Base-by-base conservation (phyloP, 2,888 invertebrate genomes). In the Slavum lentiscoides region DNA sequence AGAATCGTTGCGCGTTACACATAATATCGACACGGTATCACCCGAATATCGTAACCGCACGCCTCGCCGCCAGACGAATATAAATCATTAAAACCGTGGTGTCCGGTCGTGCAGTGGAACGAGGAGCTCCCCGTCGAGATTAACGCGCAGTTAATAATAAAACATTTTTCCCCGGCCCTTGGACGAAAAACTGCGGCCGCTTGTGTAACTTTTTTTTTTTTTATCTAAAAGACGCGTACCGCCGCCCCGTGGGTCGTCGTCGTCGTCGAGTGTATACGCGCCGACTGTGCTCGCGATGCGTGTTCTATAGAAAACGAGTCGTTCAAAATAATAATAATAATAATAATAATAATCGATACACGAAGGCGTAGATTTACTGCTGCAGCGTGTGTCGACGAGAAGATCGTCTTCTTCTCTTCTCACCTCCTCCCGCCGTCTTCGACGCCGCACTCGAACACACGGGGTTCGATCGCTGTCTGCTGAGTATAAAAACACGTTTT, bases 361-460 rank as follows among this genome's bases (percentile, higher is more conserved):
- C 72, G 72, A 80, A 80, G 80, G 80, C 80, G 80, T 80, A 80
- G 80, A 80, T 80, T 80, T 80, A 80, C 80, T 64, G 70, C 64
- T 37, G 53, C 61, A 9, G 43, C 43, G 43, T 9, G 43, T 7
- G 43, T 30, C 30, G 30, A 30, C 30, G 30, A 30, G 30, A 30
- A 30, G 30, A 21, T 61, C 69, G 49, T 70, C 76, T 68, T 59
- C 77, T 55, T 1, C n/a, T 59, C 77, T 55, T n/a, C 37, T 43
- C 8, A 59, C 8, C 30, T 49, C 15, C 8, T 13, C 13, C 43
- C 49, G 30, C 30, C 30, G n/a, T n/a, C n/a, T n/a, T n/a, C n/a
- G n/a, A n/a, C n/a, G n/a, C n/a, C n/a, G n/a, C n/a, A n/a, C n/a
- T n/a, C n/a, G n/a, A n/a, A n/a, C n/a, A n/a, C n/a, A n/a, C 64